Conservation (phyloP, 2,888 invertebrate species). For the Eristalis pertinax region DNA sequence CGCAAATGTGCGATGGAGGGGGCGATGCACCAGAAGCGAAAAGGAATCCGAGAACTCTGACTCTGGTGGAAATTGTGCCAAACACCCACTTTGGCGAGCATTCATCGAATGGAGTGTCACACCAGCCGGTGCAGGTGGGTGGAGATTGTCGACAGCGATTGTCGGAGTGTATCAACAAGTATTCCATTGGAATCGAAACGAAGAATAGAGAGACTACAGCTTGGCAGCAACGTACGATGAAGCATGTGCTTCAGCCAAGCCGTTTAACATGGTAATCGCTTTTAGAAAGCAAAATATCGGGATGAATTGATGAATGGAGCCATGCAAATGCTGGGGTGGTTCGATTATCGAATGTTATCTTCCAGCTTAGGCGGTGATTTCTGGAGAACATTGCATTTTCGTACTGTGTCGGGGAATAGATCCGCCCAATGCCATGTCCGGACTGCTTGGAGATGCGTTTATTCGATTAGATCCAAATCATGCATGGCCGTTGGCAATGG, state of each 20-base stretch:
- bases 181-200: slow-evolving; percentile 27
- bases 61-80: slow-evolving; percentile 41
- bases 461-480: no score
- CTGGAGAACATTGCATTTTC: neutral
- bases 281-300: neutral
- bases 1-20: neutral
- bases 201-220: slow-evolving; percentile 21
- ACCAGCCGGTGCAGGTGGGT: neutral
- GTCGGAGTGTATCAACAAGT: slow-evolving; percentile 49
- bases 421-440: no score
- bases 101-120: slow-evolving; percentile 26
- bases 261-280: slow-evolving; percentile 27
- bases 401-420: neutral
- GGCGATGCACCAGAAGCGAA: neutral
- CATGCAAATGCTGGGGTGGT: neutral
- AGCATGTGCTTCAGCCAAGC: slow-evolving; percentile 20
- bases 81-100: slow-evolving; percentile 41
- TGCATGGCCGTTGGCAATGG: no score
- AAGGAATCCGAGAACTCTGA: neutral
- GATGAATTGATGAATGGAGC: neutral
- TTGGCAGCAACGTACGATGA: slow-evolving; percentile 28
- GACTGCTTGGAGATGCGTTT: no score
- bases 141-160: neutral
- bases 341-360: neutral
- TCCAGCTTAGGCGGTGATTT: neutral